A percentile compares a stretch with the other conserved stretches of the same genome.
phyloP scores from a whole-genome alignment of 1,140 invertebrate genomes.

The Drosophila pectinifera region DNA sequence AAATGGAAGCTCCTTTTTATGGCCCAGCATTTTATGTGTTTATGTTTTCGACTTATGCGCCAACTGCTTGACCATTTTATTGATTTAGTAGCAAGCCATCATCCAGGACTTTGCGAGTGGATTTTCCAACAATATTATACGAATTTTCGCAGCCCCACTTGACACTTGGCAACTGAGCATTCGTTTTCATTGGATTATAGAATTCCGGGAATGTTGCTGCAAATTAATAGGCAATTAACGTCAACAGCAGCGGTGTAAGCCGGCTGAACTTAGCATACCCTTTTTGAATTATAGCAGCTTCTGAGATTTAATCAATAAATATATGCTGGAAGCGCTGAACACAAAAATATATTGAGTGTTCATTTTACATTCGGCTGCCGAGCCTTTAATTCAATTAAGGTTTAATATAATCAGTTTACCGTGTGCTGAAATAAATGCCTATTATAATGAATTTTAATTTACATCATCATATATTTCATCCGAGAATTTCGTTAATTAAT shows the following conservation, averaged over 20 bases:
- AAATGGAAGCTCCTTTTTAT: slow-evolving; percentile 49
- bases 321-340: not conserved
- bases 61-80: slow-evolving; percentile 48
- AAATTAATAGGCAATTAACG: slow-evolving; percentile 77
- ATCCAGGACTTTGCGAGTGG: slow-evolving; percentile 19
- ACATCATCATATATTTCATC: slow-evolving; percentile 25
- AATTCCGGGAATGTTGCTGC: slow-evolving; percentile 50
- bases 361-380: slow-evolving; percentile 9
- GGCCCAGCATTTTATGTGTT: slow-evolving; percentile 47
- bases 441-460: slow-evolving; percentile 44
- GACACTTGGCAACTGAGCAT: slow-evolving; percentile 33
- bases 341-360: not conserved
- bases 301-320: slow-evolving; percentile 28
- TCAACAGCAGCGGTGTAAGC: slow-evolving; percentile 30
- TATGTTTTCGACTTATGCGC: slow-evolving; percentile 50
- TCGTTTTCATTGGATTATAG: slow-evolving; percentile 44
- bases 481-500: too few species aligned
- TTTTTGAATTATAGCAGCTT: slow-evolving; percentile 32
- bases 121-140: slow-evolving; percentile 7
- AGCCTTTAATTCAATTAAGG: slow-evolving; percentile 48
- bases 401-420: slow-evolving; percentile 47
- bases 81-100: slow-evolving; percentile 36
- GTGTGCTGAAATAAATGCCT: slow-evolving; percentile 35
- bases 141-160: slow-evolving; percentile 19
- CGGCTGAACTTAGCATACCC: slow-evolving; percentile 11